Evolutionary conservation across 1,140 invertebrate genomes (phyloP).

Genomic region (Drosophila miranda): DNA sequence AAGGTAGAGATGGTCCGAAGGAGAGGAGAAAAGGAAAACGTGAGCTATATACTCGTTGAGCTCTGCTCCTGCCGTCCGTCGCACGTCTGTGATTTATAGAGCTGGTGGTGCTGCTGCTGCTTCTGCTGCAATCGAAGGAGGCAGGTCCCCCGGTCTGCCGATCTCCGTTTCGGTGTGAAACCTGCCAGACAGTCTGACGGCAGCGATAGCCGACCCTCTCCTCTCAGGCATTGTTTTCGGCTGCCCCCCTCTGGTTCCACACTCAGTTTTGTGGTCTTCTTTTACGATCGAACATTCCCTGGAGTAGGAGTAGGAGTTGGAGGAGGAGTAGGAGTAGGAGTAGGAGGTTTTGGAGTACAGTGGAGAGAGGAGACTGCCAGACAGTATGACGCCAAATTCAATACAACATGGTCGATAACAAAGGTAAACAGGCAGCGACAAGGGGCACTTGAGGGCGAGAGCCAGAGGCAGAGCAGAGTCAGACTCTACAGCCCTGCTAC

Average conservation of each 20-base stretch:
- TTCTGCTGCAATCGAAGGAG: constrained; percentile 13
- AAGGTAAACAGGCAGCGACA: constrained; percentile 67
- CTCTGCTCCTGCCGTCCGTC: constrained; percentile 48
- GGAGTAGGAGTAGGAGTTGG: constrained; percentile 1
- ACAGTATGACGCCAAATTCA: constrained; percentile 79
- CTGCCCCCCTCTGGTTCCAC: constrained; percentile 26
- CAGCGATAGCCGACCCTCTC: constrained; percentile 44
- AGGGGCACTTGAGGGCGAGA: constrained; percentile 6
- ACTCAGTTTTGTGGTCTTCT: constrained; percentile 72
- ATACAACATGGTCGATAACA: constrained; percentile 71
- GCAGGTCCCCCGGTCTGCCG: constrained; percentile 24
- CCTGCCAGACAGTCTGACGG: constrained; percentile 79
- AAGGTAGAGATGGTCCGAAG: constrained; percentile 12
- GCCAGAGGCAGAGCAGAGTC: neutral
- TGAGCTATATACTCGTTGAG: constrained; percentile 61
- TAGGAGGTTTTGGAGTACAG: constrained; percentile 25
- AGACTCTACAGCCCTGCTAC: constrained; percentile 11
- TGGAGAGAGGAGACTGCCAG: constrained; percentile 61
- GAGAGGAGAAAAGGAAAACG: constrained; percentile 62
- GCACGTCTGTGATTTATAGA: constrained; percentile 72
- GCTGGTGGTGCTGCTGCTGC: constrained; percentile 50
- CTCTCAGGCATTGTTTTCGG: constrained; percentile 61
- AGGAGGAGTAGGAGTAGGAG: neutral
- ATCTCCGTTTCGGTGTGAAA: constrained; percentile 67
- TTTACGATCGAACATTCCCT: constrained; percentile 46